Percentiles rank a stretch among this genome's conserved stretches.
These are phyloP conservation scores for Campoplex nolae DNA, from an alignment of 2,888 invertebrate species.

Conservation along the genomic window DNA sequence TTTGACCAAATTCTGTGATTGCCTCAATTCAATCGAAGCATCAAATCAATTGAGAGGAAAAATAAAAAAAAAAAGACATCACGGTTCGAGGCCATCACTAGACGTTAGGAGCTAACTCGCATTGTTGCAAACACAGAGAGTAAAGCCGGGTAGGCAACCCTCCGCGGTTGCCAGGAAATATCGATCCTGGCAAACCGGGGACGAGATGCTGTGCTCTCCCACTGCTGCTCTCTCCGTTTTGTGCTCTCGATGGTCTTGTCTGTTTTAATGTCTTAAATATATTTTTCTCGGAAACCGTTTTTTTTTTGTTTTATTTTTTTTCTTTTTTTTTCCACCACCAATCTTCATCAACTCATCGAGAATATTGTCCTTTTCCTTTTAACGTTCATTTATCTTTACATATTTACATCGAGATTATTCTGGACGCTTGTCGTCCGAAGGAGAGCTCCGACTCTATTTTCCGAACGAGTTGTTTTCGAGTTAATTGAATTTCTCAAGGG, in stretches of 20 bases:
- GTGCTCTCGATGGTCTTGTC: conserved; percentile 49
- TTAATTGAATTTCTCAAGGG: background rate
- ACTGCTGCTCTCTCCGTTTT: conserved; percentile 36
- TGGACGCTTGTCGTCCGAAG: background rate
- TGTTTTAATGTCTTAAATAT: conserved; percentile 25
- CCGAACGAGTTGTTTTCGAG: background rate
- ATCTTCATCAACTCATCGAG: background rate
- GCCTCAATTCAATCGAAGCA: background rate
- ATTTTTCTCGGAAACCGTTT: conserved; percentile 16
- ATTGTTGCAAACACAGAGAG: conserved; percentile 82
- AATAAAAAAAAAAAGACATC: conserved; percentile 35
- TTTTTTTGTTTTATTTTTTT: background rate
- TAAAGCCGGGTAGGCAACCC: conserved; percentile 77
- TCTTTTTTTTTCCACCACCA: background rate
- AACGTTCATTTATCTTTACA: background rate
- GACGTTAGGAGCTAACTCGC: conserved; percentile 78
- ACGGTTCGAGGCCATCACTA: conserved; percentile 73
- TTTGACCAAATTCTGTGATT: conserved; percentile 6
- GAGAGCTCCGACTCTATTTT: background rate
- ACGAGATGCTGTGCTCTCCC: conserved; percentile 79
- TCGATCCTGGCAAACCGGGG: conserved; percentile 80
- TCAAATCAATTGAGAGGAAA: conserved; percentile 24
- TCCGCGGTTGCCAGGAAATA: conserved; percentile 83
- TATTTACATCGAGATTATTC: background rate
- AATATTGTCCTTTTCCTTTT: background rate